These are phyloP conservation scores for Palythoa grandis DNA, from an alignment of 92 coral and sea anemone genomes.

Conservation along the genomic window DNA sequence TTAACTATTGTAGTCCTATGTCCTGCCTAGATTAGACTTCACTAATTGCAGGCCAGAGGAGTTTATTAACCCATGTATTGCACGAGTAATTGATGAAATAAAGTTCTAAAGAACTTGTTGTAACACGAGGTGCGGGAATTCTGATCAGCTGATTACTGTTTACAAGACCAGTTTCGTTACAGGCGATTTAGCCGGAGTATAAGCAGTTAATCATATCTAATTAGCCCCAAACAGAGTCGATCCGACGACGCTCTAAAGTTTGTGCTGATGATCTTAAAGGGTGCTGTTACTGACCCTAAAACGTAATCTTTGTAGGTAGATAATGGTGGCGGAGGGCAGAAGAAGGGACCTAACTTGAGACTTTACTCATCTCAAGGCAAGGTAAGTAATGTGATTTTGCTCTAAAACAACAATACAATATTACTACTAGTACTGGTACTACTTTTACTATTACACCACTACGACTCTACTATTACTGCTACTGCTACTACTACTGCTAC, in stretches of 20 bases:
- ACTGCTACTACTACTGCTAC: background rate
- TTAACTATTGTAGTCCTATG: too few relatives aligned
- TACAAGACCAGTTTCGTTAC: background rate
- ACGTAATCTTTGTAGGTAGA: background rate
- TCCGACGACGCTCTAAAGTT: background rate
- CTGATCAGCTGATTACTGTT: background rate
- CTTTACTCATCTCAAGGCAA: conserved; percentile 2
- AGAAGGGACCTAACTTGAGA: conserved; percentile 3
- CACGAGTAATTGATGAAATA: too few relatives aligned
- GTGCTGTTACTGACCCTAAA: background rate
- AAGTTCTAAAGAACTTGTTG: background rate
- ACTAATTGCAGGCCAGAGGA: too few relatives aligned
- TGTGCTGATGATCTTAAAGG: too few relatives aligned
- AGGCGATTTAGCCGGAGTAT: background rate
- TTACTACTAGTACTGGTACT: background rate
- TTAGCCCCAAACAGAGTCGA: background rate
- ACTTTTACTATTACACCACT: background rate
- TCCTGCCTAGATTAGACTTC: too few relatives aligned
- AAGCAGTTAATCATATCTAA: background rate
- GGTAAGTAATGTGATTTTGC: background rate
- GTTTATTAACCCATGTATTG: too few relatives aligned
- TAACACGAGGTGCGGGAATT: background rate
- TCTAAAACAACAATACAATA: too few relatives aligned
- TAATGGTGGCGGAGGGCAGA: background rate
- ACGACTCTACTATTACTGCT: background rate